Evolutionary conservation across 2,888 invertebrate genomes (phyloP), one percentile per base, ranked within the genome.

Genomic region (Drosophila kuntzei): DNA sequence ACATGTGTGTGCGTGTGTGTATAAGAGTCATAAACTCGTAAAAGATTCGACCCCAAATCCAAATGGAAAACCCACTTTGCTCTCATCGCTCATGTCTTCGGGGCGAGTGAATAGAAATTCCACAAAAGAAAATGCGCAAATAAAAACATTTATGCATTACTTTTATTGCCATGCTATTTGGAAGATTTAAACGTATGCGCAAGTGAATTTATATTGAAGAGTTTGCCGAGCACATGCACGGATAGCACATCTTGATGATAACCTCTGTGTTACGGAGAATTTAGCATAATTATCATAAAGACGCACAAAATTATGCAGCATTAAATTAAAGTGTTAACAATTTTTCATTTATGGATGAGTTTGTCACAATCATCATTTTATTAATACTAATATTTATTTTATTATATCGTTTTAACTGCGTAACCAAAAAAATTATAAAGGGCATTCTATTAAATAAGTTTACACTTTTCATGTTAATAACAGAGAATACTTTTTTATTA

Each of bases 111-210:
- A 63, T 76, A 60, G 58, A 66, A 66, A 54, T 76, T 76, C 25
- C 65, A 47, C 34, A 39, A 27, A 71, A 65, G 29, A 39, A 71
- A 80, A 67, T 64, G 60, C 67, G 62, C 46, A 41, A 51, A 71
- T 66, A 72, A 82, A 71, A 83, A 67, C 59, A 71, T 66, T 71
- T 77, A 69, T 59, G 64, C 79, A 78, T 66, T 76, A 62, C 62
- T 50, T 69, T 75, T 75, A 67, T 71, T 71, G 58, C 55, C 47
- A 57, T 34, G 43, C 57, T 39, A 54, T 54, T 58, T 58, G 37
- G 34, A n/a, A 63, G 54, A 59, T 61, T 64, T 51, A 69, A 58
- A 32, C 41, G 22, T 25, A 46, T 39, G 41, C 41, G 53, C n/a
- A 29, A 49, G 51, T 16, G 47, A 55, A 74, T 47, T 60, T 57